Conservation (phyloP, 2,888 invertebrate genomes). For the Troides aeacus region DNA sequence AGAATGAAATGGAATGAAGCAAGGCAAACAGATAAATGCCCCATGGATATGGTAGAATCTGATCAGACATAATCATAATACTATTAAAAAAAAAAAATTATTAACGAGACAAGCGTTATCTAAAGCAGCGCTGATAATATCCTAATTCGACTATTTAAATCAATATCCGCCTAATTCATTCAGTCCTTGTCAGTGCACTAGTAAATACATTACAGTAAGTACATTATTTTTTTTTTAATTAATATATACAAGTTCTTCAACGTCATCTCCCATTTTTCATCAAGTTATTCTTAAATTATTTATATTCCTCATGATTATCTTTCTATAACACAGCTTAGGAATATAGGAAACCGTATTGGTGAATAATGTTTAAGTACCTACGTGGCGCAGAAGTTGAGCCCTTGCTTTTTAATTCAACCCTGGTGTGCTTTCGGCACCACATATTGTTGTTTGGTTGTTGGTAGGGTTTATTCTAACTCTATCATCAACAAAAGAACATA, state of each 20-base stretch:
- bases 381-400: too few relatives aligned
- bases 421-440: too few relatives aligned
- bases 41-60: background rate
- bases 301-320: background rate
- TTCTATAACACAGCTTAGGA: too few relatives aligned
- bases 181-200: constrained; percentile 16
- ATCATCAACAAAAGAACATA: too few relatives aligned
- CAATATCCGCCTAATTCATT: constrained; percentile 17
- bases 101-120: background rate
- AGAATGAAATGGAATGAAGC: too few relatives aligned
- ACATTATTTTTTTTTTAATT: background rate
- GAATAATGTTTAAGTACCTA: too few relatives aligned
- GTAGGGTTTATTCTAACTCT: too few relatives aligned
- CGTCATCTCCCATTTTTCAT: background rate
- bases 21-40: too few relatives aligned
- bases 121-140: constrained; percentile 6
- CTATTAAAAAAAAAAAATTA: background rate
- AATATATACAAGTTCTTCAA: background rate
- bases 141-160: constrained; percentile 15
- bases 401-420: too few relatives aligned
- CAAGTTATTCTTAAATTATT: background rate
- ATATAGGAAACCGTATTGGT: too few relatives aligned
- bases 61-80: background rate
- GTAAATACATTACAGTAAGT: constrained; percentile 32
- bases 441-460: too few relatives aligned